Percentiles rank a stretch among this genome's conserved stretches.
These are phyloP conservation scores for Sebastes aleutianus DNA, from an alignment of 2,797 vertebrate genomes.

Conservation along the genomic window DNA sequence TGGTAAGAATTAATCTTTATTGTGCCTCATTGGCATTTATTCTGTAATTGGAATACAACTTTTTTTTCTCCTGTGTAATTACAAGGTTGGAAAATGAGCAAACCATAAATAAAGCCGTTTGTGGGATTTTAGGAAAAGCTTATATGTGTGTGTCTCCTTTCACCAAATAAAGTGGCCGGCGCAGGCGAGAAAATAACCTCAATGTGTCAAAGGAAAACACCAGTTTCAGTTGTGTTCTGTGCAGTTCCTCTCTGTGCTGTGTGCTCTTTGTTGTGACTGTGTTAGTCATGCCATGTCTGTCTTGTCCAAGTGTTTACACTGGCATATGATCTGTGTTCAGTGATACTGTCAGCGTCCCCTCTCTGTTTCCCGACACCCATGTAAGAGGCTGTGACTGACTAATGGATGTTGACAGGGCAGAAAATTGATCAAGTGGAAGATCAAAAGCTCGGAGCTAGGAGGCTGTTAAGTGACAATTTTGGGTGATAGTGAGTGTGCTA, in stretches of 20 bases:
- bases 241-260: not conserved
- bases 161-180: not conserved
- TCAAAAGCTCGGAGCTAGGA: constrained; percentile 48
- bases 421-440: constrained; percentile 73
- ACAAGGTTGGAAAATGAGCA: not conserved
- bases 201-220: not conserved
- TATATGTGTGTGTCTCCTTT: not conserved
- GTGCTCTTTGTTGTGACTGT: not conserved
- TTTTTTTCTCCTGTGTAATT: not conserved
- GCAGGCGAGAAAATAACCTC: not conserved
- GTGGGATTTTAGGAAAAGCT: not conserved
- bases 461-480: constrained; percentile 57
- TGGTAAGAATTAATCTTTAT: not conserved
- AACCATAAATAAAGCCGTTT: not conserved
- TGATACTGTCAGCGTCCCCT: constrained; percentile 37
- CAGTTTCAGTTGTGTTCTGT: not conserved
- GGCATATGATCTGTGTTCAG: constrained; percentile 47
- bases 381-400: constrained; percentile 48
- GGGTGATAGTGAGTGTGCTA: constrained; percentile 31
- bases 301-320: constrained; percentile 48
- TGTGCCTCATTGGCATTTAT: not conserved
- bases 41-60: not conserved
- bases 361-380: constrained; percentile 37
- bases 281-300: constrained; percentile 27
- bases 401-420: constrained; percentile 72